These are phyloP conservation scores for Phyllotreta cruciferae DNA, from an alignment of 2,888 invertebrate genomes.

Conservation along the genomic window DNA sequence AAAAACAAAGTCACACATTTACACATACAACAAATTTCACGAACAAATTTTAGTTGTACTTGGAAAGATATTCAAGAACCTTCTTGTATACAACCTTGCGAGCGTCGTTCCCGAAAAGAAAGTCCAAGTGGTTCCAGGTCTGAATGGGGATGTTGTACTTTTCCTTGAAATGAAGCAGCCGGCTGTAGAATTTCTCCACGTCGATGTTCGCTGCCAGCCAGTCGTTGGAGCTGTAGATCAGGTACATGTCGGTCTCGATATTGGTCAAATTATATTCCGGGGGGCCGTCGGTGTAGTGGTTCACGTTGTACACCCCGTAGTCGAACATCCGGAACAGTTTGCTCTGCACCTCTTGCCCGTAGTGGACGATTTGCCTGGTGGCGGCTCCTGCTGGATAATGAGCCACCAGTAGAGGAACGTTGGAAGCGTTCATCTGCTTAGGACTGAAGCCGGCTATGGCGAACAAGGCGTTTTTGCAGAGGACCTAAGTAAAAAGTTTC, in stretches of 20 bases:
- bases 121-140: constrained; percentile 54
- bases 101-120: constrained; percentile 51
- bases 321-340: constrained; percentile 63
- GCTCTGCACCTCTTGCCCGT: constrained; percentile 68
- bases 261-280: constrained; percentile 59
- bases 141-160: constrained; percentile 48
- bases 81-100: constrained; percentile 48
- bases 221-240: constrained; percentile 63
- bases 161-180: constrained; percentile 38
- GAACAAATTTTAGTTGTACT: constrained; percentile 2
- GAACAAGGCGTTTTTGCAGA: constrained; percentile 54
- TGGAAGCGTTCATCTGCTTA: constrained; percentile 51
- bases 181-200: constrained; percentile 51
- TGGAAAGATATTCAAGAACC: constrained; percentile 43
- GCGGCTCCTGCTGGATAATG: constrained; percentile 59
- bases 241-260: constrained; percentile 58
- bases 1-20: no score
- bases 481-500: constrained; percentile 17
- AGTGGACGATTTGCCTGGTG: constrained; percentile 75
- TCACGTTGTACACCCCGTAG: constrained; percentile 58
- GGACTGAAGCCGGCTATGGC: constrained; percentile 53
- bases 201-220: constrained; percentile 59
- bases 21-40: no score
- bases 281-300: constrained; percentile 55
- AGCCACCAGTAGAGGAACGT: constrained; percentile 45